Evolutionary conservation across 23 tunicate species (phyloP), one percentile per base, ranked within the genome.

Genomic region (Trididemnum clinides): DNA sequence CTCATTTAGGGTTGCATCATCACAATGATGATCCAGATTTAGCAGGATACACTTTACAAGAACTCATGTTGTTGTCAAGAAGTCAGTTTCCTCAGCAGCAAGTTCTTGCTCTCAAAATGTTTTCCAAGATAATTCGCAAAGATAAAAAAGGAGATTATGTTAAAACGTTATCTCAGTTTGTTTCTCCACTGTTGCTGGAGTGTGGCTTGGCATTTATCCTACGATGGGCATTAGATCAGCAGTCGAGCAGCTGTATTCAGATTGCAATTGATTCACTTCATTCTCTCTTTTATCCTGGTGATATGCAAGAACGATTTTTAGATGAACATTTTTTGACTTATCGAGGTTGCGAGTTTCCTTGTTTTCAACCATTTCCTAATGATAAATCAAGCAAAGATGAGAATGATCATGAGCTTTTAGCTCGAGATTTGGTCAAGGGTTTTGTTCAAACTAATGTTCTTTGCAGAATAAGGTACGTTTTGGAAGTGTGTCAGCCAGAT

Each of bases 1-100:
- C 94, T 12, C 81, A 94, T 57, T 22, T 94, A 22, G 98, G 98
- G 25, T 64, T 94, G 51, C 98, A 94, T 77, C 94, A 94, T 50
- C 98, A 94, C 51, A 82, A 82, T 12, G 63, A 59, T 12, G 90
- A 94, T 75, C 90, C 93, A 19, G 80, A 76, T 64, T 37, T 81
- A 51, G 90, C 88, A 27, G 98, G 98, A 20, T 94, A 89, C 63
- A 89, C 79, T 21, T 44, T 94, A 54, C 88, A 94, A 32, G 98
- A 94, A 63, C 64, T 94, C 4, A 39, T 94, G 28, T 50, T 37
- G 19, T 59, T 94, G 30, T 29, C 90, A 1, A 72, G 98, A 50
- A 90, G 95, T 29, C 63, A 82, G 10, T 75, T 89, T 66, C 33
- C 64, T 32, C 88, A 86, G 39, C 98, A 94, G 64, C 76, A 93